Percentiles rank a stretch among this genome's conserved stretches.
phyloP scores from a whole-genome alignment of 2,797 vertebrate genomes.

The Microhierax caerulescens region DNA sequence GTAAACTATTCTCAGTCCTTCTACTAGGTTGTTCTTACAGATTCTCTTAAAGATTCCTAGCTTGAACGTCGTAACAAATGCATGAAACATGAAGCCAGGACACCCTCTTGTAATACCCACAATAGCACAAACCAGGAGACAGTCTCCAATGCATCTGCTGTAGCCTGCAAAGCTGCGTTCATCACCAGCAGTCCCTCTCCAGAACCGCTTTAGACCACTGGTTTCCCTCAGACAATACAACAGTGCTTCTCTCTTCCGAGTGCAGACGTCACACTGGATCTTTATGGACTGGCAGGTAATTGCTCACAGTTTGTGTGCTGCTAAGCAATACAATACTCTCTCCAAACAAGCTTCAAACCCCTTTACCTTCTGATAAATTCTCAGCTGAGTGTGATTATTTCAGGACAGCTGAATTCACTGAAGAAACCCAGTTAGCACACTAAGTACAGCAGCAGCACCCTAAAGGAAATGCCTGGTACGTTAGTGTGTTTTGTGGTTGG shows the following conservation, averaged over 20 bases:
- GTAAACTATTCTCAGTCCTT: background rate
- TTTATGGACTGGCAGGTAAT: background rate
- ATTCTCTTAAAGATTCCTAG: background rate
- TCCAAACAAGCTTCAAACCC: background rate
- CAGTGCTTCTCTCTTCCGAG: background rate
- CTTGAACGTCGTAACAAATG: background rate
- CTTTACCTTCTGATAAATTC: background rate
- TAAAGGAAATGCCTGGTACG: conserved; percentile 37
- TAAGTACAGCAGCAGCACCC: background rate
- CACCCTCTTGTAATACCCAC: background rate
- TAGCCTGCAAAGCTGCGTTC: background rate
- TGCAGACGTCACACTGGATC: background rate
- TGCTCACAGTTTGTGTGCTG: background rate
- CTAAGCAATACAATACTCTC: rapidly evolving
- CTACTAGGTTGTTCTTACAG: background rate
- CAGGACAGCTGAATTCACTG: background rate
- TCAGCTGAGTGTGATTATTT: background rate
- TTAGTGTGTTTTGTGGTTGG: conserved; percentile 29
- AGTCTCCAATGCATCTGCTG: background rate
- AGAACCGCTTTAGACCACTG: background rate
- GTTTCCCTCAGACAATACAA: background rate
- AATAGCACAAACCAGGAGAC: background rate
- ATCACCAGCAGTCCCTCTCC: background rate
- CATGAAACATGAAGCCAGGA: background rate
- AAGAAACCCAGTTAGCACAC: background rate